These are phyloP conservation scores for Cryptosula pallasiana DNA, from an alignment of 2,888 invertebrate genomes.

Conservation along the genomic window DNA sequence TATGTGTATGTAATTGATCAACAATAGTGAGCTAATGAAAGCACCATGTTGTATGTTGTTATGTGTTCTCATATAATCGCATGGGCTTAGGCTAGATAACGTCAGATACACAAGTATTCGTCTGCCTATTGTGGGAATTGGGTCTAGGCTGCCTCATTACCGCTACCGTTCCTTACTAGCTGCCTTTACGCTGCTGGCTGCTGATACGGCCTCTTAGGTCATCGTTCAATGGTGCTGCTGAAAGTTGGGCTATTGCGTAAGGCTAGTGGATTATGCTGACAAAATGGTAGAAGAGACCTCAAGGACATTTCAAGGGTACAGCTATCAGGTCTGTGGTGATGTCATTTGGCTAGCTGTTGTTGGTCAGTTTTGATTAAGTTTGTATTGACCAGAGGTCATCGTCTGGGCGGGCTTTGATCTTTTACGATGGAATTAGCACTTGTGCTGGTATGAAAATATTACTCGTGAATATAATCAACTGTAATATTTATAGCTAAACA, in stretches of 20 bases:
- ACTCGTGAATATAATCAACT: too few relatives aligned
- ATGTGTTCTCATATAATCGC: conserved; percentile 21
- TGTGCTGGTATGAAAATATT: too few relatives aligned
- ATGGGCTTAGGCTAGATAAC: too few relatives aligned
- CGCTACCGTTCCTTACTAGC: neutral
- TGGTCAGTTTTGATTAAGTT: too few relatives aligned
- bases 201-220: neutral
- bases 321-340: neutral
- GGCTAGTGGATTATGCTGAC: neutral
- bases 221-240: neutral
- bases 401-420: too few relatives aligned
- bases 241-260: neutral
- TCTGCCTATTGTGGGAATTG: neutral
- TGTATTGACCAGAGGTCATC: too few relatives aligned
- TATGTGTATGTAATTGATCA: conserved; percentile 15
- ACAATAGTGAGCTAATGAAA: conserved; percentile 23
- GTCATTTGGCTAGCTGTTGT: too few relatives aligned
- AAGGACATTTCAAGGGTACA: neutral
- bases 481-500: too few relatives aligned
- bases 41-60: conserved; percentile 19
- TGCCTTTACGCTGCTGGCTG: neutral
- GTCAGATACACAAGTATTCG: too few relatives aligned
- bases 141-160: neutral
- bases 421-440: too few relatives aligned
- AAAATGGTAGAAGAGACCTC: neutral